These are phyloP conservation scores for Drosophila asahinai DNA, from an alignment of 1,140 invertebrate species.

Conservation along the genomic window DNA sequence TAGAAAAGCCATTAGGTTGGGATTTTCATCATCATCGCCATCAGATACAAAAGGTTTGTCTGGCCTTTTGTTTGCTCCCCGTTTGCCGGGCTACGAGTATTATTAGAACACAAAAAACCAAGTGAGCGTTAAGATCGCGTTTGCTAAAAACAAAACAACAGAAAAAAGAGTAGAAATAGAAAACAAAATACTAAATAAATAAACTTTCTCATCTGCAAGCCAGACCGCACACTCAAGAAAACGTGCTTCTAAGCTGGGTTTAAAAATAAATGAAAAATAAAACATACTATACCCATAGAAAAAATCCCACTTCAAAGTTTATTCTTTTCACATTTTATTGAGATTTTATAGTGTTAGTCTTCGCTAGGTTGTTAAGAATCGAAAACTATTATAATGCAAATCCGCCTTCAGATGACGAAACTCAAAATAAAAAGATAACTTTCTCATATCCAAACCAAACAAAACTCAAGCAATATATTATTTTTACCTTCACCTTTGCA, in stretches of 20 bases:
- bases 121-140: slow-evolving; percentile 79
- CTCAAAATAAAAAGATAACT: neutral
- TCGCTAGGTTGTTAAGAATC: neutral
- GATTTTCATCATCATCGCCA: slow-evolving; percentile 49
- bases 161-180: slow-evolving; percentile 24
- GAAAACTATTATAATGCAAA: slow-evolving; percentile 1
- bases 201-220: slow-evolving; percentile 72
- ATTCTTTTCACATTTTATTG: neutral
- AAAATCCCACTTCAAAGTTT: neutral
- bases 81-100: slow-evolving; percentile 42
- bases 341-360: neutral
- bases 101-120: slow-evolving; percentile 81
- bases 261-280: neutral
- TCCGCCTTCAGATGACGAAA: neutral
- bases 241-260: neutral
- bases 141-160: slow-evolving; percentile 39
- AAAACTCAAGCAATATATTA: too few species aligned
- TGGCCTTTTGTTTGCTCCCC: slow-evolving; percentile 47
- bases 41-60: slow-evolving; percentile 58
- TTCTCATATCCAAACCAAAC: neutral
- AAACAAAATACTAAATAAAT: slow-evolving; percentile 48
- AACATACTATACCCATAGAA: too few species aligned
- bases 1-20: slow-evolving; percentile 75
- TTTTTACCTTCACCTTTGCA: neutral
- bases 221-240: slow-evolving; percentile 25